Evolutionary conservation across 2,888 invertebrate species (phyloP).

Genomic region (Pammene fasciana): DNA sequence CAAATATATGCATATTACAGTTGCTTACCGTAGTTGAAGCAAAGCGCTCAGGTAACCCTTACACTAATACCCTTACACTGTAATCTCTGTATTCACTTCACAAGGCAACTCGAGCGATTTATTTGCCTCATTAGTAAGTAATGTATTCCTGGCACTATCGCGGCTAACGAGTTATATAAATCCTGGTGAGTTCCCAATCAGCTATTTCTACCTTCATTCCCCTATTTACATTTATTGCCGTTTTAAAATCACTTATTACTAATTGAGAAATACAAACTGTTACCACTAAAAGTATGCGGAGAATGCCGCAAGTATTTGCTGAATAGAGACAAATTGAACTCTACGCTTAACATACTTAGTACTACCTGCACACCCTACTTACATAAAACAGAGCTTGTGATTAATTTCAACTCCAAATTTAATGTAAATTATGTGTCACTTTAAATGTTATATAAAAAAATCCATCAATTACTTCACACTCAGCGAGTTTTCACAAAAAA

Average conservation of each 20-base stretch:
- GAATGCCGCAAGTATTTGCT: too few species aligned
- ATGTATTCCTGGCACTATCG: slow-evolving; percentile 44
- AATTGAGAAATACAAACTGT: too few species aligned
- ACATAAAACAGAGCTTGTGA: neutral
- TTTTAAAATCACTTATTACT: neutral
- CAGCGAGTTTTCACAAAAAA: slow-evolving; percentile 7
- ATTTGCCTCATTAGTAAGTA: slow-evolving; percentile 42
- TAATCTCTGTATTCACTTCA: slow-evolving; percentile 13
- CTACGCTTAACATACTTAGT: too few species aligned
- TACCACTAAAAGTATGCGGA: too few species aligned
- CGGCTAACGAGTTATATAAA: slow-evolving; percentile 52
- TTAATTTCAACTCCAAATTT: neutral
- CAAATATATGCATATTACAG: too few species aligned
- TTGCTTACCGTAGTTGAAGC: neutral
- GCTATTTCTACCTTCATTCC: slow-evolving; percentile 19
- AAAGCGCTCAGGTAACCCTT: slow-evolving; percentile 4
- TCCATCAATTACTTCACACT: neutral
- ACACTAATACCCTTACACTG: neutral
- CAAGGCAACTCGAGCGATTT: slow-evolving; percentile 19
- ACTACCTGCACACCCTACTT: too few species aligned
- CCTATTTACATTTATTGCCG: neutral
- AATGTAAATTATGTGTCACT: neutral
- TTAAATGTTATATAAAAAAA: slow-evolving; percentile 1
- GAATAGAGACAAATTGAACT: too few species aligned
- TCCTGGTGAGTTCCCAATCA: slow-evolving; percentile 51